Conservation (phyloP, 2,113 vertebrate species). For the Cranoglanis bouderius region DNA sequence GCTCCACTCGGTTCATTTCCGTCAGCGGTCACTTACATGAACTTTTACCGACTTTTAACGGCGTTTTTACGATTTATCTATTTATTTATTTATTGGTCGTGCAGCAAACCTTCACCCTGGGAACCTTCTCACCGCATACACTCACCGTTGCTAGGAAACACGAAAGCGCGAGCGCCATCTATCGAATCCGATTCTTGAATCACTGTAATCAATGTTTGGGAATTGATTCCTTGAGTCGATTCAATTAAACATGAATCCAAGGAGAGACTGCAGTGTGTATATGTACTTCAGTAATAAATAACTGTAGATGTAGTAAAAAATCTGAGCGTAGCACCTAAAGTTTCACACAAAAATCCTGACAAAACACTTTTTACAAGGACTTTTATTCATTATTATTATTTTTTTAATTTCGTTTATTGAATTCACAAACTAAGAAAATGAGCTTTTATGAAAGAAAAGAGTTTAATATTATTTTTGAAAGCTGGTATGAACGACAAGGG, state of each 20-base stretch:
- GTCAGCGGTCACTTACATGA: not conserved
- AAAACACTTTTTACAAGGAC: not conserved
- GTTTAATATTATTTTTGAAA: not conserved
- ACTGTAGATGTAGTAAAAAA: not conserved
- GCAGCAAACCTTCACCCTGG: too few relatives aligned
- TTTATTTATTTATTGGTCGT: not conserved
- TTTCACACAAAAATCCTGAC: not conserved
- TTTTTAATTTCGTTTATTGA: not conserved
- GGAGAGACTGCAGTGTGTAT: not conserved
- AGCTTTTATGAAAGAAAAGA: too few relatives aligned
- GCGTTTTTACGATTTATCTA: not conserved
- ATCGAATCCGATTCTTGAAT: not conserved
- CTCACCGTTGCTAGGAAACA: conserved; percentile 1
- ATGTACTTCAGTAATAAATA: not conserved
- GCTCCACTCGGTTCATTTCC: conserved; percentile 50
- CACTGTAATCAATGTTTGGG: too few relatives aligned
- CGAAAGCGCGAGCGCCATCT: not conserved
- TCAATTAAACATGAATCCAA: too few relatives aligned
- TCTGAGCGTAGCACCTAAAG: not conserved
- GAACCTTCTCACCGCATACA: not conserved
- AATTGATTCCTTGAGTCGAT: not conserved
- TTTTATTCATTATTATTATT: too few relatives aligned
- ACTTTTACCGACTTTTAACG: not conserved
- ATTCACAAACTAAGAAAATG: not conserved
- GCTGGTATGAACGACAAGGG: not conserved